Percentiles rank a stretch among this genome's conserved stretches.
Evolutionary conservation across 2,888 invertebrate species (phyloP).

Genomic region (Antheraea yamamai): DNA sequence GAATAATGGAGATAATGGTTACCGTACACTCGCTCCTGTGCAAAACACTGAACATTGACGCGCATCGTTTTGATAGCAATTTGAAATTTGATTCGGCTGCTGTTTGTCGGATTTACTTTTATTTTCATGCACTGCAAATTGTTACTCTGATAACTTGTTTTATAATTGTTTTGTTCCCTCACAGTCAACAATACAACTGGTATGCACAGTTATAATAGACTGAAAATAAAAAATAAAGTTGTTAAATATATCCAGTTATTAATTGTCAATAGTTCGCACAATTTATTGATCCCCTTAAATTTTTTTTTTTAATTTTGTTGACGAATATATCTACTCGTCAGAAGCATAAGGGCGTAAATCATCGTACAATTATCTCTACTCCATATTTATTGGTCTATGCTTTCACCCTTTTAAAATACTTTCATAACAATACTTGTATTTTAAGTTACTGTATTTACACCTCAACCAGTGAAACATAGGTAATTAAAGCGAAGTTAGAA

Average conservation of each 20-base stretch:
- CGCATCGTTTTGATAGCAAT: slow-evolving; percentile 62
- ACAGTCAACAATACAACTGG: not conserved
- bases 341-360: not conserved
- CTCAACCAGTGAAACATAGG: not conserved
- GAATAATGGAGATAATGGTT: slow-evolving; percentile 20
- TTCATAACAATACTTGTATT: too few relatives aligned
- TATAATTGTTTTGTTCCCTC: slow-evolving; percentile 16
- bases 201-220: not conserved
- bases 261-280: not conserved
- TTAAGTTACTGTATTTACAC: not conserved
- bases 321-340: not conserved
- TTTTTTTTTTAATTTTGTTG: not conserved
- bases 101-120: slow-evolving; percentile 31
- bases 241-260: not conserved
- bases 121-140: slow-evolving; percentile 30
- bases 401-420: not conserved
- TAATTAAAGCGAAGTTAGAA: too few relatives aligned
- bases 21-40: slow-evolving; percentile 36
- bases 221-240: not conserved
- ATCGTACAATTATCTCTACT: not conserved
- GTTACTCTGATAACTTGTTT: slow-evolving; percentile 19
- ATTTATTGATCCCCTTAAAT: not conserved
- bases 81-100: slow-evolving; percentile 61
- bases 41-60: slow-evolving; percentile 55
- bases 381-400: not conserved